These are phyloP conservation scores for Apodemus sylvaticus DNA, from an alignment of 2,113 vertebrate species.

Conservation along the genomic window DNA sequence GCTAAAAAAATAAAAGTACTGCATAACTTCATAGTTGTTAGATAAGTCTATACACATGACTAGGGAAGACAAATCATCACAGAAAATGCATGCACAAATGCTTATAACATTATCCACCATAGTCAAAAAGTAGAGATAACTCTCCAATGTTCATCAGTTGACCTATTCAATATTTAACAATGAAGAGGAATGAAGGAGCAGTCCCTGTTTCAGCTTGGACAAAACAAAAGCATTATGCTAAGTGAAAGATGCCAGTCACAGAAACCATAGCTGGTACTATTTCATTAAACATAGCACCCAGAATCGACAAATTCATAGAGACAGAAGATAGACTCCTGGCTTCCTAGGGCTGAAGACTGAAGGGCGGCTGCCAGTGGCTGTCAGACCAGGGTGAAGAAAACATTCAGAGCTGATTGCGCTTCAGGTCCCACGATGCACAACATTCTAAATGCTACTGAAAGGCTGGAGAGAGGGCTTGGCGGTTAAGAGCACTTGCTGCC, in stretches of 20 bases:
- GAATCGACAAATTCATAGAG: neutral
- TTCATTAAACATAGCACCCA: neutral
- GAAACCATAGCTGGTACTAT: neutral
- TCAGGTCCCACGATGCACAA: neutral
- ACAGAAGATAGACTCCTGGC: neutral
- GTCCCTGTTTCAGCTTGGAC: neutral
- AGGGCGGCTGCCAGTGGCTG: neutral
- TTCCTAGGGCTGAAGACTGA: neutral
- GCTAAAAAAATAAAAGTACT: neutral
- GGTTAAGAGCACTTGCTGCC: neutral
- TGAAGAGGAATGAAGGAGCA: neutral
- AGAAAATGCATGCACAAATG: neutral
- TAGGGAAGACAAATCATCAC: neutral
- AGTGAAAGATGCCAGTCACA: neutral
- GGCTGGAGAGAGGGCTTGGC: neutral
- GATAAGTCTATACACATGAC: neutral
- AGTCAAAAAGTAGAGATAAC: neutral
- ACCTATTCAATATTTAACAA: neutral
- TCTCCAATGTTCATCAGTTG: neutral
- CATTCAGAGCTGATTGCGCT: neutral
- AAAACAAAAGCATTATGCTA: neutral
- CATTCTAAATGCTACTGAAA: slow-evolving; percentile 34
- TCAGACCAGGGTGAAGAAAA: neutral
- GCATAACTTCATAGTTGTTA: neutral
- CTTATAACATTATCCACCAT: neutral